Evolutionary conservation across 2,888 invertebrate species (phyloP).

Genomic region (Micropterix aruncella): DNA sequence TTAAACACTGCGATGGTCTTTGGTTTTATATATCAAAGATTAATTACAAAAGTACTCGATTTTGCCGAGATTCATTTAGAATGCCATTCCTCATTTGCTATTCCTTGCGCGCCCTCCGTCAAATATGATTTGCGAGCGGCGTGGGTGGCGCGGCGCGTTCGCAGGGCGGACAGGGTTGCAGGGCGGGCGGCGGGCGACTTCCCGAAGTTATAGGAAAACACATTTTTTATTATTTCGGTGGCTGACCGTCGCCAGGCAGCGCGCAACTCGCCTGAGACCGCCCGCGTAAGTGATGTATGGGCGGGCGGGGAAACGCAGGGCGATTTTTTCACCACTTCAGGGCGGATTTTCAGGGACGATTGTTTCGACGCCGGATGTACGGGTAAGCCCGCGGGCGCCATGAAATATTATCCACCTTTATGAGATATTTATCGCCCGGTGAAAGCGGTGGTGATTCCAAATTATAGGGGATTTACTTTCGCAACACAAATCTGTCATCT

Average conservation of each 20-base stretch:
- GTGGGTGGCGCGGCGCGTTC: background rate
- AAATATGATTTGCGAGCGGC: background rate
- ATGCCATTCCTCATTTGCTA: background rate
- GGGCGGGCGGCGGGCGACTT: background rate
- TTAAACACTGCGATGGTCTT: too few species aligned
- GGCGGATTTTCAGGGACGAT: background rate
- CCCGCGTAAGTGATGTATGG: background rate
- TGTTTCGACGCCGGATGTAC: background rate
- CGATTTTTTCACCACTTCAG: background rate
- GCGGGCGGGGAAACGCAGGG: background rate
- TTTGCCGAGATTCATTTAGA: too few species aligned
- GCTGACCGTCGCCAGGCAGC: background rate
- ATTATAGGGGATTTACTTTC: too few species aligned
- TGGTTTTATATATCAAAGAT: too few species aligned
- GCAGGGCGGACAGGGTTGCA: too few species aligned
- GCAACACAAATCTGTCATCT: too few species aligned
- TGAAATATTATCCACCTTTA: too few species aligned
- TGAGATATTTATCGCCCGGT: too few species aligned
- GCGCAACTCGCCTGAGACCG: background rate
- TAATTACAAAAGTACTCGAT: too few species aligned
- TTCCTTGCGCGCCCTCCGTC: background rate
- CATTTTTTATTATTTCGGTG: background rate
- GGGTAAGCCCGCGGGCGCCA: too few species aligned
- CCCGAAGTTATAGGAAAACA: background rate
- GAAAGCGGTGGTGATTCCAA: too few species aligned